phyloP scores from a whole-genome alignment of 2,888 invertebrate species.

The Disparrhopalites patrizii region DNA sequence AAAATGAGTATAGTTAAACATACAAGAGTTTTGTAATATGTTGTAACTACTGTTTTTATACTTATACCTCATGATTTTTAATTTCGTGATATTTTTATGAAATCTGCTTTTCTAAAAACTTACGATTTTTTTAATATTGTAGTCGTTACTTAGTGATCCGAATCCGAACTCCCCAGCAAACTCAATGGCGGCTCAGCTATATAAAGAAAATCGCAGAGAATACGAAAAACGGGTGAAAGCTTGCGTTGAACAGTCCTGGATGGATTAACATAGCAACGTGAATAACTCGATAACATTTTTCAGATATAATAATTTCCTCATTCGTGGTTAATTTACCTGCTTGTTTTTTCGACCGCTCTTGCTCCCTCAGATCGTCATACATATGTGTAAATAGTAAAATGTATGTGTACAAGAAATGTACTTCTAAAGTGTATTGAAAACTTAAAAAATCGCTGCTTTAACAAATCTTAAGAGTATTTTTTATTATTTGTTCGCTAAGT shows the following conservation, averaged over 20 bases:
- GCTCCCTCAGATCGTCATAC: conserved; percentile 7
- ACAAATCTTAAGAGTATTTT: conserved; percentile 1
- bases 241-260: conserved; percentile 99
- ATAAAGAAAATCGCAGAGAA: conserved; percentile 97
- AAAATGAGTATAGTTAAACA: too few species aligned
- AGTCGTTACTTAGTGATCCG: conserved; percentile 99
- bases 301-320: conserved; percentile 22
- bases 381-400: conserved; percentile 9
- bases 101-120: not conserved
- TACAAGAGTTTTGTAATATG: too few species aligned
- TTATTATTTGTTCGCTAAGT: conserved; percentile 17
- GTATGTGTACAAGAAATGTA: not conserved
- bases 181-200: conserved; percentile 97
- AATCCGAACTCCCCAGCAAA: conserved; percentile 99
- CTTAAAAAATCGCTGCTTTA: not conserved
- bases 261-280: conserved; percentile 65
- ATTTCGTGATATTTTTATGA: too few species aligned
- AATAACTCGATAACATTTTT: conserved; percentile 19
- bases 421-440: conserved; percentile 8
- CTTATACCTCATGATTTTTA: too few species aligned
- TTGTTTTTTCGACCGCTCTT: conserved; percentile 3
- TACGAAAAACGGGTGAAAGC: conserved; percentile 99
- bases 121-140: conserved; percentile 55
- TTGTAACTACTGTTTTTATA: too few species aligned
- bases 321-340: conserved; percentile 5